Evolutionary conservation across 1,140 invertebrate genomes (phyloP).

Genomic region (Solenopsis invicta): DNA sequence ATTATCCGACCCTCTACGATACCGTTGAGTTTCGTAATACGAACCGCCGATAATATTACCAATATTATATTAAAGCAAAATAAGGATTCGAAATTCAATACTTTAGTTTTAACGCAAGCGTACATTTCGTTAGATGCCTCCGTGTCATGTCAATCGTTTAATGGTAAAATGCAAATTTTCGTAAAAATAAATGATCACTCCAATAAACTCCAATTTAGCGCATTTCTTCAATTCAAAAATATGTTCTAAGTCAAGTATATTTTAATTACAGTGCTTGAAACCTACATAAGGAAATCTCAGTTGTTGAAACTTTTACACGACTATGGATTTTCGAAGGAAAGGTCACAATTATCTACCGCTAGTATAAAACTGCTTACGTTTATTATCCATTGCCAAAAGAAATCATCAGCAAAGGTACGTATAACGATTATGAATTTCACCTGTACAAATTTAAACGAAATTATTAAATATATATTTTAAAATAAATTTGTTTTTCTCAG

Average conservation of each 20-base stretch:
- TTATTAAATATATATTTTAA: not conserved
- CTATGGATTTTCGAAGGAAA: constrained; percentile 62
- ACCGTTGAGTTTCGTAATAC: constrained; percentile 40
- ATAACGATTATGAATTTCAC: not conserved
- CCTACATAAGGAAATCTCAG: constrained; percentile 2
- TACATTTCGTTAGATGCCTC: constrained; percentile 58
- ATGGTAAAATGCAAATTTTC: not conserved
- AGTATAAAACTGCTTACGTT: constrained; percentile 64
- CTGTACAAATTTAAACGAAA: not conserved
- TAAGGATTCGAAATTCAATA: constrained; percentile 53
- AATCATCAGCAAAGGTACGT: constrained; percentile 67
- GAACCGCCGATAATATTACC: constrained; percentile 51
- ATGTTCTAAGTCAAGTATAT: not conserved
- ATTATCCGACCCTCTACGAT: constrained; percentile 43
- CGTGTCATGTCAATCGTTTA: constrained; percentile 39
- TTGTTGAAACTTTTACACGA: constrained; percentile 62
- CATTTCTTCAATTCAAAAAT: not conserved
- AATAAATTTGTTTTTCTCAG: constrained; percentile 33
- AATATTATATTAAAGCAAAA: constrained; percentile 59
- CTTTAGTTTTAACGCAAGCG: constrained; percentile 57
- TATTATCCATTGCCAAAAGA: constrained; percentile 65
- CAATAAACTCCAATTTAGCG: not conserved
- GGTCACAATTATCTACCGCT: constrained; percentile 46
- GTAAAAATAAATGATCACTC: constrained; percentile 23
- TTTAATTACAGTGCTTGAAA: constrained; percentile 64